Base-by-base conservation (phyloP, 2,797 vertebrate species). In the Gallinago stenura region DNA sequence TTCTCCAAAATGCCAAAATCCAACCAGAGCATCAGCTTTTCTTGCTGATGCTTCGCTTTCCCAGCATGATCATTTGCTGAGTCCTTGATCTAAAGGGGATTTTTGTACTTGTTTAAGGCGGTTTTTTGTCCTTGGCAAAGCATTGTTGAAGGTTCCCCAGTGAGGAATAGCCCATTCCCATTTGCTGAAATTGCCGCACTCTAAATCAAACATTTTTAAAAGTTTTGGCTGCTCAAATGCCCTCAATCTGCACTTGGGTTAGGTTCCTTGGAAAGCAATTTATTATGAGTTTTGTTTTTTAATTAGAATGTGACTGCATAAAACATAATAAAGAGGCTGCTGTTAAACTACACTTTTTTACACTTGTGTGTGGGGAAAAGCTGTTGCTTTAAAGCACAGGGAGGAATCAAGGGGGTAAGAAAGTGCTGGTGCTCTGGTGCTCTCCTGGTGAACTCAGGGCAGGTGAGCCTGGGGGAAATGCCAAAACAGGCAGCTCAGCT, bases 191-290 rank as follows among this genome's bases (percentile, higher is more conserved):
- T 35, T 64, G 82, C 75, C 90, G 57, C 65, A 5, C 31, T 86
- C 53, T 41, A 75, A 86, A 83, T 7, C 41, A 85, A 84, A 85
- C 10, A n/a, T 43, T 80, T 82, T 57, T 4, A 37, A 89, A 64
- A 22, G 50, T 33, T 94, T 46, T 79, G 65, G 66, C 82, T 72
- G 76, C 69, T 3, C 61, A 83, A 94, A 70, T 62, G 71, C 65
- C 73, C 62, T 90, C 70, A 14, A n/a, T 57, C 33, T 62, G 39
- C 57, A 66, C 62, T 79, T 72, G 83, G 70, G 69, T 48, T 2
- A n/a, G 31, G 61, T 86, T 83, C 94, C 93, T 81, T 86, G 65
- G 89, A 95, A 96, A 95, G 87, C 26, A 90, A 88, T 95, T 95
- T 92, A 70, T 91, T 73, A 87, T 1, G 12, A 76, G 72, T 85